Conservation (phyloP, 2,113 vertebrate genomes). For the Tragelaphus strepsiceros region DNA sequence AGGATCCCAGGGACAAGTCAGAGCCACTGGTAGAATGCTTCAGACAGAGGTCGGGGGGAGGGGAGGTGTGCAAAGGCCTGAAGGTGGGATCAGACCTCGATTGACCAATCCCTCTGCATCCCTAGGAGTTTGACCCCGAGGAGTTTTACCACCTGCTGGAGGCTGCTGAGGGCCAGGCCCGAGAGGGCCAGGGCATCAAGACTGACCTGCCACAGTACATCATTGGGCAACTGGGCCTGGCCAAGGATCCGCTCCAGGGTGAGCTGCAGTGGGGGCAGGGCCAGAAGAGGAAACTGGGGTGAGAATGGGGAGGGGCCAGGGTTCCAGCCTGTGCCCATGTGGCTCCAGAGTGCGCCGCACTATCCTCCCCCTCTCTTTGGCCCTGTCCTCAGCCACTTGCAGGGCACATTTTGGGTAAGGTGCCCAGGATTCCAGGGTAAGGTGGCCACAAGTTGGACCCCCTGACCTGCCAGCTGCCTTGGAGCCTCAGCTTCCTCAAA, state of each 20-base stretch:
- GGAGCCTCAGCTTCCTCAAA: slow-evolving; percentile 79
- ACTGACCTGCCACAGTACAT: slow-evolving; percentile 96
- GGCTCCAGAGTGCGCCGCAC: not conserved
- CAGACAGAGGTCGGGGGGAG: not conserved
- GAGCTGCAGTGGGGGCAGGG: not conserved
- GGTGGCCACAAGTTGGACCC: not conserved
- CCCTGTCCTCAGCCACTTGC: not conserved
- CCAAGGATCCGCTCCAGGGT: slow-evolving; percentile 92
- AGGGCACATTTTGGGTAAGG: not conserved
- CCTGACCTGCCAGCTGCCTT: not conserved
- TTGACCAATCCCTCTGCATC: not conserved
- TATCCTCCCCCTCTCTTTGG: not conserved
- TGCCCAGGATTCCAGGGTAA: not conserved
- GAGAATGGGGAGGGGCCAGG: not conserved
- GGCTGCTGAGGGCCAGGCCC: slow-evolving; percentile 95
- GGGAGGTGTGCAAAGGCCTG: not conserved
- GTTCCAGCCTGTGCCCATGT: fast-evolving
- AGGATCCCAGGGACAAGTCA: not conserved
- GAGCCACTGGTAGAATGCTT: too few species aligned
- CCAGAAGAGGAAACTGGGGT: not conserved
- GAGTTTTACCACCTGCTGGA: slow-evolving; percentile 97
- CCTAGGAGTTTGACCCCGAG: slow-evolving; percentile 95
- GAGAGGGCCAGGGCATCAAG: slow-evolving; percentile 94
- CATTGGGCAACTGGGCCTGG: slow-evolving; percentile 94
- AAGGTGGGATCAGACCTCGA: fast-evolving